A percentile compares a stretch with the other conserved stretches of the same genome.
These are phyloP conservation scores for Orthonevra nobilis DNA, from an alignment of 2,888 invertebrate genomes.

Conservation along the genomic window DNA sequence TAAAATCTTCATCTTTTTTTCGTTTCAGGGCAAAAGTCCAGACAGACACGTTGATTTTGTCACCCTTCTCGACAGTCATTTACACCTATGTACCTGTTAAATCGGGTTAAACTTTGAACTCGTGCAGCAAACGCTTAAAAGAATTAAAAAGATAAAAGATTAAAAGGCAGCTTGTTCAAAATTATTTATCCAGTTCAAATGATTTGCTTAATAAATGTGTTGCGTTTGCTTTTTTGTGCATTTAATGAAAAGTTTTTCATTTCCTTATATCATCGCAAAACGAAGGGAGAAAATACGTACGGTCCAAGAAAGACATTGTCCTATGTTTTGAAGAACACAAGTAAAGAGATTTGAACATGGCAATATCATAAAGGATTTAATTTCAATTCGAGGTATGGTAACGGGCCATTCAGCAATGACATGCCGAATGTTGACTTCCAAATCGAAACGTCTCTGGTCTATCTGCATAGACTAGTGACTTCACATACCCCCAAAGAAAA, in stretches of 20 bases:
- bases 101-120: conserved; percentile 71
- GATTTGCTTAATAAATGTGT: conserved; percentile 52
- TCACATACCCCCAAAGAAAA: no score
- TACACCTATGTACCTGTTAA: conserved; percentile 85
- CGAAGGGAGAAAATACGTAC: no score
- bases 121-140: not conserved
- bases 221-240: conserved; percentile 59
- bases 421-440: no score
- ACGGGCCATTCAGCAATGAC: no score
- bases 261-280: no score
- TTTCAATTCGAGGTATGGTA: no score
- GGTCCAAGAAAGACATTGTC: no score
- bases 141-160: conserved; percentile 5
- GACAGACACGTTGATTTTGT: conserved; percentile 83
- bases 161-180: conserved; percentile 7
- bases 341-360: no score
- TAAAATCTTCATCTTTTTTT: not conserved
- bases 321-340: no score
- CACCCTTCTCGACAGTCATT: conserved; percentile 84
- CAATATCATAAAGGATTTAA: no score
- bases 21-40: conserved; percentile 82
- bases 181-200: conserved; percentile 32
- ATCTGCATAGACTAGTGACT: no score
- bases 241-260: conserved; percentile 20
- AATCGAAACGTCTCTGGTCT: no score